Conservation (phyloP, 2,113 vertebrate species). For the Gobio gobio region DNA sequence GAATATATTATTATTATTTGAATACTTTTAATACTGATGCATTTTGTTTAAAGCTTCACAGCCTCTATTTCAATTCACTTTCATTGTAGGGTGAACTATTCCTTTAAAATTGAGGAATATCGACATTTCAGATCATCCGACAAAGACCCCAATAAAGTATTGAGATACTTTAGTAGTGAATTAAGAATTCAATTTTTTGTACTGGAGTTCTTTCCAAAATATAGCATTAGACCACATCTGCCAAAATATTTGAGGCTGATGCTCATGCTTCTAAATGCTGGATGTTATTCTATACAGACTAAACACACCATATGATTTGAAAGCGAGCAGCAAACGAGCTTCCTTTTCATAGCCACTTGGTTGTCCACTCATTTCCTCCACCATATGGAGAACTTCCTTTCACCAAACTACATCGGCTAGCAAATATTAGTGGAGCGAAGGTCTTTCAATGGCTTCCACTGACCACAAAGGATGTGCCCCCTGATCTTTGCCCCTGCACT, state of each 20-base stretch:
- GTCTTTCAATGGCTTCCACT: constrained; percentile 55
- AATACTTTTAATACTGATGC: too few relatives aligned
- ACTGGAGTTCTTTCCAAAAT: background rate
- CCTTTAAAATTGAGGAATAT: background rate
- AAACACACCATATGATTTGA: constrained; percentile 43
- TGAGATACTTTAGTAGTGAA: background rate
- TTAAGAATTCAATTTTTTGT: background rate
- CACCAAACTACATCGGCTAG: constrained; percentile 52
- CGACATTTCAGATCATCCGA: background rate
- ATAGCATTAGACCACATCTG: constrained; percentile 15
- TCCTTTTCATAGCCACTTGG: constrained; percentile 38
- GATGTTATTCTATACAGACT: constrained; percentile 36
- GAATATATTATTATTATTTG: too few relatives aligned
- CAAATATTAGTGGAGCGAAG: constrained; percentile 60
- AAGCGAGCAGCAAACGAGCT: constrained; percentile 41
- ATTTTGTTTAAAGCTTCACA: background rate
- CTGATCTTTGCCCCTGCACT: constrained; percentile 58
- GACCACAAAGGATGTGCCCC: constrained; percentile 62
- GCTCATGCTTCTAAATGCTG: background rate
- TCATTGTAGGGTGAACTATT: background rate
- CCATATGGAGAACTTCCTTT: constrained; percentile 49
- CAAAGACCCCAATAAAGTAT: background rate
- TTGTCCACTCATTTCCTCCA: constrained; percentile 50
- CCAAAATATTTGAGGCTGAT: constrained; percentile 3
- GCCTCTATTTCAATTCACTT: background rate